These are phyloP conservation scores for Geotrypetes seraphini DNA, from an alignment of 2,797 vertebrate genomes.

Conservation along the genomic window DNA sequence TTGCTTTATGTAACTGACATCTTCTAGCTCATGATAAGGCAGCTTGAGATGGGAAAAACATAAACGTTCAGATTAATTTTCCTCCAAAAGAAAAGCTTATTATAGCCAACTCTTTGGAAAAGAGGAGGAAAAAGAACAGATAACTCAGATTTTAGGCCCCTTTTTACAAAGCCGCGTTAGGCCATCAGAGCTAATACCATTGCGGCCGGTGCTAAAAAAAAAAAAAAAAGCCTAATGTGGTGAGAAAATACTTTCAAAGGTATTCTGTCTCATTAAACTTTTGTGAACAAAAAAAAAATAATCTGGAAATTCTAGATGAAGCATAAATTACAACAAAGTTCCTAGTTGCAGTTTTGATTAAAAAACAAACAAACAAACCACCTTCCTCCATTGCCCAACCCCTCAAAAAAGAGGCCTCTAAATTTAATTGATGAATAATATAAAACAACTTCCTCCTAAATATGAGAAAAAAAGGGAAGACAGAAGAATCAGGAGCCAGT, in stretches of 20 bases:
- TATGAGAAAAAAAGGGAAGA: neutral
- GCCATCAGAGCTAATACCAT: too few species aligned
- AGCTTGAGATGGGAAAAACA: conserved; percentile 31
- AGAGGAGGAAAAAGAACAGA: neutral
- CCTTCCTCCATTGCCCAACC: too few species aligned
- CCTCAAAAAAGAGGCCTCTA: conserved; percentile 18
- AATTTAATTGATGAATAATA: conserved; percentile 46
- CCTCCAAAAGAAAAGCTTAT: conserved; percentile 36
- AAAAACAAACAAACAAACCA: conserved; percentile 45
- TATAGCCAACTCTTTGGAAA: conserved; percentile 23
- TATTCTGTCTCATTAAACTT: conserved; percentile 51
- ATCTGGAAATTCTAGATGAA: conserved; percentile 31
- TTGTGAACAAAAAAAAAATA: conserved; percentile 28
- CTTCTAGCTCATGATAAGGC: too few species aligned
- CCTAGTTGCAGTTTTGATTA: conserved; percentile 41
- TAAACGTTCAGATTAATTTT: conserved; percentile 35
- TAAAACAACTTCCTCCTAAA: too few species aligned
- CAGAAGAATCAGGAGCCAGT: neutral
- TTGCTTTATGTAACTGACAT: too few species aligned
- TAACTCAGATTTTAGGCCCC: conserved; percentile 34
- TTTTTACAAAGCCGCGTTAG: too few species aligned
- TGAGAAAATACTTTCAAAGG: conserved; percentile 40
- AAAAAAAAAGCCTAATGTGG: too few species aligned
- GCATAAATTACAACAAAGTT: conserved; percentile 41
- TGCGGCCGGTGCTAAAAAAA: too few species aligned